Base-by-base conservation (phyloP, 2,797 vertebrate species). In the Enteromius argenteus region DNA sequence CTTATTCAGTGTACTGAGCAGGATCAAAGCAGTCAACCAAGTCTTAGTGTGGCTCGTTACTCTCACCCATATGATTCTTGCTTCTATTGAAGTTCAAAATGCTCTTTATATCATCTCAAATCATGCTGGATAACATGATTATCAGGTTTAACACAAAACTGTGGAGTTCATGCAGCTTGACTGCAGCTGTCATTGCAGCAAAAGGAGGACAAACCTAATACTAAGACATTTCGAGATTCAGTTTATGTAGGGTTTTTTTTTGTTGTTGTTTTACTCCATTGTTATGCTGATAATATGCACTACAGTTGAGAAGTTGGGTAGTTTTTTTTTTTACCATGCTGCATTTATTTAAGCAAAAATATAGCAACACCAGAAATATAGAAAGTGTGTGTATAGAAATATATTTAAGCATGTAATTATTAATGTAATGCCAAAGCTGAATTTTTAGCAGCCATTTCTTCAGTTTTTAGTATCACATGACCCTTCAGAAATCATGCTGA, bases 1-100 rank as follows among this genome's bases (percentile, higher is more conserved):
- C 94, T 93, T 93, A 90, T 85, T 74, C 83, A 89, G 85, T 85
- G 87, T 89, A 87, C 35, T 86, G 81, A 64, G 81, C 81, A 85
- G 89, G 87, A 90, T 89, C 81, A 37, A 79, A 60, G 80, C 87
- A 88, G 82, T 71, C 27, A 37, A 66, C 4, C 46, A 17, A 44
- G 60, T 42, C 35, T 21, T 17, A 0, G 0, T 62, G 0, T 71
- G 42, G 17, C 49, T 78, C 13, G 39, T 64, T 32, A 78, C 75
- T 32, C 27, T 64, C 27, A 30, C 11, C 30, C 11, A 74, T 74
- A 74, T 53, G 17, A 10, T 13, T 51, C 3, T 53, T 56, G 10
- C 49, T n/a, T 56, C 10, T 3, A 4, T n/a, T 53, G 11, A n/a
- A 56, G 73, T 21, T 56, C 11, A 75, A 9, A 13, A 75, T 56